A percentile compares a stretch with the other conserved stretches of the same genome.
phyloP scores from a whole-genome alignment of 1,140 invertebrate genomes.

The Teleopsis dalmanni region DNA sequence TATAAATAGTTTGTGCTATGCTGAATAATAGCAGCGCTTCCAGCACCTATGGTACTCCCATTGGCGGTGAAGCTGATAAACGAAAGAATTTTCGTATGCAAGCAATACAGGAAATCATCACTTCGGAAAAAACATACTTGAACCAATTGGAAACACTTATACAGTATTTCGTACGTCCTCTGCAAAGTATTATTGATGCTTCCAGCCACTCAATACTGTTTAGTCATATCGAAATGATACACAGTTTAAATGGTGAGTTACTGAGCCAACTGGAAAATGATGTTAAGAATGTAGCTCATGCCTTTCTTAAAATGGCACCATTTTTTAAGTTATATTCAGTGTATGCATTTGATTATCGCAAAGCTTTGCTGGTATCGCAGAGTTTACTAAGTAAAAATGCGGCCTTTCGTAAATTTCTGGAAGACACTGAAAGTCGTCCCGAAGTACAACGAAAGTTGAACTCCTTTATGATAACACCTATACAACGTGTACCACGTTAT shows the following conservation, averaged over 20 bases:
- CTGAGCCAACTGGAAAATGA: conserved; percentile 55
- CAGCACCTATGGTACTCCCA: not conserved
- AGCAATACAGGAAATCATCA: conserved; percentile 59
- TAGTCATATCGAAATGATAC: conserved; percentile 64
- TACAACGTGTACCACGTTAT: conserved; percentile 70
- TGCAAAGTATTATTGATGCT: conserved; percentile 53
- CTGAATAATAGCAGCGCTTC: conserved; percentile 12
- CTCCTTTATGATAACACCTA: conserved; percentile 65
- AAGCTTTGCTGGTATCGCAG: conserved; percentile 52
- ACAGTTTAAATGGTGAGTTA: conserved; percentile 62
- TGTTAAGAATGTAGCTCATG: conserved; percentile 54
- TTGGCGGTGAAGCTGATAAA: conserved; percentile 37
- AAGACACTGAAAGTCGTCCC: conserved; percentile 58
- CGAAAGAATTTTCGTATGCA: conserved; percentile 47
- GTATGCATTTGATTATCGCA: conserved; percentile 68
- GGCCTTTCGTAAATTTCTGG: conserved; percentile 54
- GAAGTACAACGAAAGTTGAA: conserved; percentile 63
- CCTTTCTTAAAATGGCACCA: conserved; percentile 63
- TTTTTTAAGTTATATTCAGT: conserved; percentile 72
- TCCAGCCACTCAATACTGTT: conserved; percentile 54
- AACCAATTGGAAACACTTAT: conserved; percentile 60
- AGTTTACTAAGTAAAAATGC: conserved; percentile 52
- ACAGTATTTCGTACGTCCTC: conserved; percentile 61
- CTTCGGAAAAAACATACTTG: conserved; percentile 64
- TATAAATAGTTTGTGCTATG: conserved; percentile 24